Evolutionary conservation across 2,888 invertebrate genomes (phyloP).

Genomic region (Aquatica leii): DNA sequence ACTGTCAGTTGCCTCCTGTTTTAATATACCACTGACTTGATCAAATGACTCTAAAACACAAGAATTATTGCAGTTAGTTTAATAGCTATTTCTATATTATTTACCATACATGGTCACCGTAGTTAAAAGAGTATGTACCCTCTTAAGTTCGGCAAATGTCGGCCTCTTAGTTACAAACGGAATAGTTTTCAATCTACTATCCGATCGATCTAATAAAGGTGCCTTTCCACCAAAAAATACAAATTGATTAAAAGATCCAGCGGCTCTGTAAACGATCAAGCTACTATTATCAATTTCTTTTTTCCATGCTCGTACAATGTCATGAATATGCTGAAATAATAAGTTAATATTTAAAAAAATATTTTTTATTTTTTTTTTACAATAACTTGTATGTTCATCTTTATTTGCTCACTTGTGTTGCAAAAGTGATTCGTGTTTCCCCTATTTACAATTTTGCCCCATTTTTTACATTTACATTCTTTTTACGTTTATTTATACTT

Average conservation of each 20-base stretch:
- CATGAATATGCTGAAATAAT: constrained; percentile 78
- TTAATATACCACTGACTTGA: constrained; percentile 42
- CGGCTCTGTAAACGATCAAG: constrained; percentile 79
- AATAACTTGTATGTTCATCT: no score
- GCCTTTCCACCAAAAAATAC: constrained; percentile 78
- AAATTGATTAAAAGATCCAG: constrained; percentile 74
- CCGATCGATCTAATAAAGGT: constrained; percentile 71
- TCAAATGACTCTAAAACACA: background rate
- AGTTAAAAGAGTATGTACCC: constrained; percentile 75
- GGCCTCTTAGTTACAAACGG: constrained; percentile 86
- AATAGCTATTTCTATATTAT: constrained; percentile 35
- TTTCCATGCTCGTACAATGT: constrained; percentile 74
- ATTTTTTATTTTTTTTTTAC: no score
- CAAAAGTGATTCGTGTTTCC: no score
- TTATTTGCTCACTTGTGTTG: no score
- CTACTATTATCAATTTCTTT: constrained; percentile 71
- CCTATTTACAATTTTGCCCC: no score
- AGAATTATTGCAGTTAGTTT: background rate
- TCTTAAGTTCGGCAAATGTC: constrained; percentile 79
- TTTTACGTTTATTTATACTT: no score
- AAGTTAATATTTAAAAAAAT: no score
- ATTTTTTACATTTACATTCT: no score
- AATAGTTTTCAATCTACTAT: constrained; percentile 71
- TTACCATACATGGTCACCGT: constrained; percentile 74
- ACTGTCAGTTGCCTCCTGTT: constrained; percentile 48